These are phyloP conservation scores for Pristionchus entomophagus DNA, from an alignment of 2,888 invertebrate genomes.

Conservation along the genomic window DNA sequence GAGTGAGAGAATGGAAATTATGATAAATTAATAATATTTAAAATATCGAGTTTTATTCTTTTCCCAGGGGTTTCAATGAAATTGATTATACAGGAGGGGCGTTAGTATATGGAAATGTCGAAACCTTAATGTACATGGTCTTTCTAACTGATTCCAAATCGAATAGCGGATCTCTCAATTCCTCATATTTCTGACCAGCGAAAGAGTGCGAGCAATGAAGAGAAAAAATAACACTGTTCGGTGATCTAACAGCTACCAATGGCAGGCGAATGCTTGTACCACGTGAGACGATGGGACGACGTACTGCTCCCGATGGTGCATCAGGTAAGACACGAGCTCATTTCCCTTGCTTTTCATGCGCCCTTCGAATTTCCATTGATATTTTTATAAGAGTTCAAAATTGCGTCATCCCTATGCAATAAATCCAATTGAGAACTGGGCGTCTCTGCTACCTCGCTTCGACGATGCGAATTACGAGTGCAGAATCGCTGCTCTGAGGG, in stretches of 20 bases:
- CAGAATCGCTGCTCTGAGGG: slow-evolving; percentile 50
- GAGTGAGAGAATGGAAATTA: not conserved
- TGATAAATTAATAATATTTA: not conserved
- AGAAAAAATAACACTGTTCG: not conserved
- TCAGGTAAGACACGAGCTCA: not conserved
- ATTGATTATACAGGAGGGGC: not conserved
- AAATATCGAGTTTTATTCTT: too few species aligned
- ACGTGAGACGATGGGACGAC: slow-evolving; percentile 63
- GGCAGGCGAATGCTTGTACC: slow-evolving; percentile 50
- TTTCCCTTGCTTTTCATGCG: not conserved
- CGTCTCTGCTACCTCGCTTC: slow-evolving; percentile 55
- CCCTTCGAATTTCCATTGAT: not conserved
- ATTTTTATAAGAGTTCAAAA: not conserved
- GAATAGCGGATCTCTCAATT: too few species aligned
- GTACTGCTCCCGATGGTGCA: slow-evolving; percentile 70
- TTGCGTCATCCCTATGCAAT: not conserved
- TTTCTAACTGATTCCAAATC: too few species aligned
- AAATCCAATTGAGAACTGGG: slow-evolving; percentile 73
- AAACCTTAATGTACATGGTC: not conserved
- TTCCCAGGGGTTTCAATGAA: not conserved
- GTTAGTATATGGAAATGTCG: not conserved
- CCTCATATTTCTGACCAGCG: too few species aligned
- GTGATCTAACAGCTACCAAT: not conserved
- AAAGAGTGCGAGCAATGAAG: not conserved
- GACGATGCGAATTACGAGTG: slow-evolving; percentile 53